Base-by-base conservation (phyloP, 2,113 vertebrate species). In the Pteruthius melanotis region DNA sequence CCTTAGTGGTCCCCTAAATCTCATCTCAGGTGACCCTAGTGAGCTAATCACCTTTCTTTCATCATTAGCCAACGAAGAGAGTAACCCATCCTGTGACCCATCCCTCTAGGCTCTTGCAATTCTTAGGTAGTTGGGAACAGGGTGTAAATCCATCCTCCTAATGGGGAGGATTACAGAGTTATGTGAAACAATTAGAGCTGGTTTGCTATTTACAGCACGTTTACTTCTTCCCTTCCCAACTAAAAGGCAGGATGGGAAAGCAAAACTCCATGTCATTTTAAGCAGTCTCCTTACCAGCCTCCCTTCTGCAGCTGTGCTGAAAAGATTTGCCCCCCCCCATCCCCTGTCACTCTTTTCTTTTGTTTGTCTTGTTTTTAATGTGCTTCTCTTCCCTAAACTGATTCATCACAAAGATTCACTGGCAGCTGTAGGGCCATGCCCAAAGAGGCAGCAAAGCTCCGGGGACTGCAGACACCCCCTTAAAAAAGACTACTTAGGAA, bases 21-120 rank as follows among this genome's bases (percentile, higher is more conserved):
- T 94, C 76, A 49, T 81, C 56, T 92, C 85, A 74, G 85, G 68
- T 88, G 56, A 90, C 59, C 47, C 39, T 44, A 45, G 26, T 33
- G 61, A 92, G 83, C 47, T 96, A 96, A 96, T 94, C 69, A 74
- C 40, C 72, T 92, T 95, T 70, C 76, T 87, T 22, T 93, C 57
- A 61, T 78, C 72, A 78, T 89, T 90, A 94, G n/a, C 30, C n/a
- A 64, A 27, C 40, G 71, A 90, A 75, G 47, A 66, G 30, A 45
- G 6, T 90, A 88, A 97, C 86, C 75, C 75, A 54, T 74, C 59
- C 75, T 88, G 42, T 81, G 83, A 81, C 42, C 75, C 33, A 83
- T 35, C 33, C 87, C 87, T 82, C 69, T 26, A 68, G 53, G 64
- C 75, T 80, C 21, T 33, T 56, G 19, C 12, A 63, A 21, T 18